phyloP scores from a whole-genome alignment of 53 echinoderm and acorn worm genomes.

The Hippasteria phrygiana region DNA sequence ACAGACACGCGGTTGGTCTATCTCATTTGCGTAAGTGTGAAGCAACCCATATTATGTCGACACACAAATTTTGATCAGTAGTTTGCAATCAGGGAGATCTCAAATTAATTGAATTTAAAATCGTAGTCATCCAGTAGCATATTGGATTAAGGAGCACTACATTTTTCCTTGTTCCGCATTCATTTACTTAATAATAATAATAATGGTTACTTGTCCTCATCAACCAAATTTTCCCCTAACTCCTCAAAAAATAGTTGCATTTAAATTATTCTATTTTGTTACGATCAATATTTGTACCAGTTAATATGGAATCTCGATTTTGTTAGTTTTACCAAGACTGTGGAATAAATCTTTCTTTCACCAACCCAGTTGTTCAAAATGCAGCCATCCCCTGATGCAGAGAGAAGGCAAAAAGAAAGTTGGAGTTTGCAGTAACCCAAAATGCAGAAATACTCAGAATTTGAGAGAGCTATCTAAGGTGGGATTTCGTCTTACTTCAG shows the following conservation, averaged over 20 bases:
- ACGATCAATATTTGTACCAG: no score
- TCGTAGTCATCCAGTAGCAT: no score
- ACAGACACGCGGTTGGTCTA: constrained; percentile 63
- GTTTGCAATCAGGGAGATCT: background rate
- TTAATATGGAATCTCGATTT: no score
- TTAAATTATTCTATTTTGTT: no score
- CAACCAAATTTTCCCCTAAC: no score
- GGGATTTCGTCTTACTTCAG: background rate
- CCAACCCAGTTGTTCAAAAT: constrained; percentile 56
- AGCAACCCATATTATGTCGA: background rate
- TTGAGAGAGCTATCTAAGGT: constrained; percentile 41
- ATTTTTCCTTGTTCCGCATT: no score
- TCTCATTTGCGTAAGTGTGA: constrained; percentile 42
- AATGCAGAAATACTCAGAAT: constrained; percentile 54
- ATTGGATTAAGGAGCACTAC: no score
- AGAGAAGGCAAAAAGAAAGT: constrained; percentile 27
- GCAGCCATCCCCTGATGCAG: constrained; percentile 39
- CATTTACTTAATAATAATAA: no score
- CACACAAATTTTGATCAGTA: background rate
- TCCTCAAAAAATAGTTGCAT: no score
- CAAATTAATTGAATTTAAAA: no score
- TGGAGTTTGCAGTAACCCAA: constrained; percentile 35
- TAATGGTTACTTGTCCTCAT: no score
- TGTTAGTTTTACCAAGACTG: background rate
- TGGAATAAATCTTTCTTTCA: background rate